A percentile compares a stretch with the other conserved stretches of the same genome.
Evolutionary conservation across 1,140 invertebrate species (phyloP).

Genomic region (Meteorus sp.): DNA sequence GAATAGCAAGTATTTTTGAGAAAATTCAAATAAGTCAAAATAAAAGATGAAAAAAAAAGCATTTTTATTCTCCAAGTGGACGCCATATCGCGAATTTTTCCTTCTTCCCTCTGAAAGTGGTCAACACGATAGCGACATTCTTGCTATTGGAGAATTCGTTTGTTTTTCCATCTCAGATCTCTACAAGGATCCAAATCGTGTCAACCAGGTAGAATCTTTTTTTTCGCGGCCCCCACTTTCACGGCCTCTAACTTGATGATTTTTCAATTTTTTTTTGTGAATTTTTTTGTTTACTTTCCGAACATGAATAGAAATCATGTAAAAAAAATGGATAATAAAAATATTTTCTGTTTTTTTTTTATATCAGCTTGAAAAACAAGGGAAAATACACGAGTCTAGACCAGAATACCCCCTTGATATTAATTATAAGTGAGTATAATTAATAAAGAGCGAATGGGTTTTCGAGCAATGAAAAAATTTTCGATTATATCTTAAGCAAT

Average conservation of each 20-base stretch:
- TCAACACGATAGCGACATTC: slow-evolving; percentile 5
- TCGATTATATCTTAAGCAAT: no score
- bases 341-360: slow-evolving; percentile 8
- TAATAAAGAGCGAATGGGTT: no score
- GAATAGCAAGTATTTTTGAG: not conserved
- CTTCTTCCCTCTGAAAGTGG: not conserved
- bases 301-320: not conserved
- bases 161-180: not conserved
- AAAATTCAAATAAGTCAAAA: not conserved
- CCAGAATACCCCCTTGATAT: slow-evolving; percentile 14
- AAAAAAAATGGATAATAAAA: slow-evolving; percentile 6
- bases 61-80: not conserved
- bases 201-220: not conserved
- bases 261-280: slow-evolving; percentile 2
- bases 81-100: slow-evolving; percentile 12
- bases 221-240: not conserved
- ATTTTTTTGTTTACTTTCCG: not conserved
- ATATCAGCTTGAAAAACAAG: not conserved
- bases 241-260: not conserved
- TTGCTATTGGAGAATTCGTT: slow-evolving; percentile 12
- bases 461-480: no score
- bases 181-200: not conserved
- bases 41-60: not conserved
- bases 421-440: no score
- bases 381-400: not conserved